Evolutionary conservation across 2,888 invertebrate species (phyloP).

Genomic region (Pyrrhia umbra): DNA sequence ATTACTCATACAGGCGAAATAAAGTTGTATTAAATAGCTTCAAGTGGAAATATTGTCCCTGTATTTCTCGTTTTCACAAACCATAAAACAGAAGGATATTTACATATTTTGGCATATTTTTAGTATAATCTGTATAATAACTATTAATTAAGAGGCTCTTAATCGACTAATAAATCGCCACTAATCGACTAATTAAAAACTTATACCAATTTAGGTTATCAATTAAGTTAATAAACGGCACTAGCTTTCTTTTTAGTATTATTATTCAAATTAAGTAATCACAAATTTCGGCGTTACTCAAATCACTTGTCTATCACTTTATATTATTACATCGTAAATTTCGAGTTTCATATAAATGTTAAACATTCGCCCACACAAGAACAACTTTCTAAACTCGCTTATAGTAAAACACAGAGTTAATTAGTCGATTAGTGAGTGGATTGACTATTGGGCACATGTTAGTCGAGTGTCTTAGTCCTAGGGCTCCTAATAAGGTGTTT

Average conservation of each 20-base stretch:
- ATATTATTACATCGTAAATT: conserved; percentile 61
- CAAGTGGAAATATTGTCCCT: conserved; percentile 24
- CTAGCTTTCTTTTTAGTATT: conserved; percentile 47
- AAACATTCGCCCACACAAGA: conserved; percentile 59
- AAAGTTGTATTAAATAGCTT: conserved; percentile 35
- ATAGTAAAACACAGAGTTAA: conserved; percentile 60
- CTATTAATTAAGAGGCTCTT: conserved; percentile 22
- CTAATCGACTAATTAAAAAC: conserved; percentile 39
- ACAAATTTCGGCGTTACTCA: conserved; percentile 42
- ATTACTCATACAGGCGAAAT: conserved; percentile 41
- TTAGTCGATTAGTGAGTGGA: conserved; percentile 60
- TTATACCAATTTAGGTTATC: conserved; percentile 18
- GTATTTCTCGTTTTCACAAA: conserved; percentile 31
- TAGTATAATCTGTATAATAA: conserved; percentile 14
- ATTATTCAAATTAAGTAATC: conserved; percentile 60
- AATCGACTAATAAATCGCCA: conserved; percentile 40
- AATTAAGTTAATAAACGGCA: conserved; percentile 18
- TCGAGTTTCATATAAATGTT: conserved; percentile 55
- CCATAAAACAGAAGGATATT: conserved; percentile 28
- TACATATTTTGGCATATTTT: conserved; percentile 18
- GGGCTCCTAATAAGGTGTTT: conserved; percentile 55
- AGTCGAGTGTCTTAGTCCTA: conserved; percentile 36
- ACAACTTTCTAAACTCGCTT: conserved; percentile 64
- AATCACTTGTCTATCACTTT: conserved; percentile 50
- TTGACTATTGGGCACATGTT: conserved; percentile 54